Percentiles rank a stretch among this genome's conserved stretches.
Conservation (phyloP, 2,113 vertebrate species). For the Tylochromis polylepis region DNA sequence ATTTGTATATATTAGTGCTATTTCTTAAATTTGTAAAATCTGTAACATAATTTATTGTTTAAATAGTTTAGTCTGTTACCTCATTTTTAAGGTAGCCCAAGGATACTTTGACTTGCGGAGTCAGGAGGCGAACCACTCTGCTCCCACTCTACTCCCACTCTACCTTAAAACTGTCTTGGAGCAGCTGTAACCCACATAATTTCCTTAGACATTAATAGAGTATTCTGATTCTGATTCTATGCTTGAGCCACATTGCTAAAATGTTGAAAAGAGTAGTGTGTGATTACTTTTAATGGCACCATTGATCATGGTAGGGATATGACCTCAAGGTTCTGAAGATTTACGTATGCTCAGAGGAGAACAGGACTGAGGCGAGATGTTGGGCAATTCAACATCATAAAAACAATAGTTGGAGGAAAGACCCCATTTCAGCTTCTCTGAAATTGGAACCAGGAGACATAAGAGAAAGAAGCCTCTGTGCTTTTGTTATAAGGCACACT, state of each 20-base stretch:
- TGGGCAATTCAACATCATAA: constrained; percentile 16
- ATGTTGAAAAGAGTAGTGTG: background rate
- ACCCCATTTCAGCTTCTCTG: background rate
- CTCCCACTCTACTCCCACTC: too few relatives aligned
- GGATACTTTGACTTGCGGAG: too few relatives aligned
- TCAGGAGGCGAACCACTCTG: too few relatives aligned
- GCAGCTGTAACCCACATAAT: too few relatives aligned
- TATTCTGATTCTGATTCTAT: too few relatives aligned
- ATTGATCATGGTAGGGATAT: background rate
- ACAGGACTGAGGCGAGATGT: background rate
- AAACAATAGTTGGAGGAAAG: constrained; percentile 22
- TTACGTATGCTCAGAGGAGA: background rate
- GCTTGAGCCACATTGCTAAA: background rate
- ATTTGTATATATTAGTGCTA: too few relatives aligned
- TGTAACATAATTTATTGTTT: too few relatives aligned
- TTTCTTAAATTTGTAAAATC: too few relatives aligned
- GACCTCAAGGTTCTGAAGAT: background rate
- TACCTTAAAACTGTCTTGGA: too few relatives aligned
- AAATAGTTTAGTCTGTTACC: too few relatives aligned
- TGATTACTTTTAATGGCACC: background rate
- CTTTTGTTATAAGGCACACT: constrained; percentile 38
- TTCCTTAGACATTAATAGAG: too few relatives aligned
- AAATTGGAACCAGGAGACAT: constrained; percentile 66
- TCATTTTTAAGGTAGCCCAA: too few relatives aligned
- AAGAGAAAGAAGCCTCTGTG: constrained; percentile 67